Evolutionary conservation across 2,888 invertebrate genomes (phyloP).

Genomic region (Encarsia formosa): DNA sequence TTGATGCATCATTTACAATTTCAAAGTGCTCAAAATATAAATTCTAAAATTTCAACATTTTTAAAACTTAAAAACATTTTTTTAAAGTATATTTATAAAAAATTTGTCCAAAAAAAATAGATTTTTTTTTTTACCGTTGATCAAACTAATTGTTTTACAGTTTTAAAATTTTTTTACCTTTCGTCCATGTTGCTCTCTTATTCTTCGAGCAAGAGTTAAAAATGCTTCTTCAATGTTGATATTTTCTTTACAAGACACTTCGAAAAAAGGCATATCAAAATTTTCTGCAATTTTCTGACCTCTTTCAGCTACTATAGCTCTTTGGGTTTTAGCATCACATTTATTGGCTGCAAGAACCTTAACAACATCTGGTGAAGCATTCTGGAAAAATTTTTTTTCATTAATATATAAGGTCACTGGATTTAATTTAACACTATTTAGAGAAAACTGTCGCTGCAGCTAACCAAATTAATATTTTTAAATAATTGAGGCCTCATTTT

Average conservation of each 20-base stretch:
- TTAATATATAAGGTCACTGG: neutral
- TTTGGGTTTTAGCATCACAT: conserved; percentile 72
- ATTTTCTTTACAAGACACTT: conserved; percentile 83
- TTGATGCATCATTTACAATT: no score
- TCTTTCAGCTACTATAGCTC: conserved; percentile 73
- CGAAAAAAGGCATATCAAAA: conserved; percentile 84
- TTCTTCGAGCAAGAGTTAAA: conserved; percentile 74
- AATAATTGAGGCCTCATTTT: no score
- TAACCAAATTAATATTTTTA: no score
- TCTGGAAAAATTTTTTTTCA: conserved; percentile 58
- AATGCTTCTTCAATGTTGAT: conserved; percentile 83
- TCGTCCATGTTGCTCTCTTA: conserved; percentile 74
- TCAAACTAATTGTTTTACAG: no score
- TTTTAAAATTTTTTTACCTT: conserved; percentile 65
- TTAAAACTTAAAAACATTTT: no score
- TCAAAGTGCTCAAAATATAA: no score
- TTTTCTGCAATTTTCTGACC: conserved; percentile 85
- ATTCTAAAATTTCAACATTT: no score
- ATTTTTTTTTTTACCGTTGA: neutral
- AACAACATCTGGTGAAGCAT: conserved; percentile 81
- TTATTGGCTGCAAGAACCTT: conserved; percentile 83
- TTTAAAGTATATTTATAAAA: no score
- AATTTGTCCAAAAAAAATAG: neutral
- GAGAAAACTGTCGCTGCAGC: no score
- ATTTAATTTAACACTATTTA: neutral